Percentiles rank a stretch among this genome's conserved stretches.
Evolutionary conservation across 2,888 invertebrate genomes (phyloP).

Genomic region (Arrhopalites spinosus): DNA sequence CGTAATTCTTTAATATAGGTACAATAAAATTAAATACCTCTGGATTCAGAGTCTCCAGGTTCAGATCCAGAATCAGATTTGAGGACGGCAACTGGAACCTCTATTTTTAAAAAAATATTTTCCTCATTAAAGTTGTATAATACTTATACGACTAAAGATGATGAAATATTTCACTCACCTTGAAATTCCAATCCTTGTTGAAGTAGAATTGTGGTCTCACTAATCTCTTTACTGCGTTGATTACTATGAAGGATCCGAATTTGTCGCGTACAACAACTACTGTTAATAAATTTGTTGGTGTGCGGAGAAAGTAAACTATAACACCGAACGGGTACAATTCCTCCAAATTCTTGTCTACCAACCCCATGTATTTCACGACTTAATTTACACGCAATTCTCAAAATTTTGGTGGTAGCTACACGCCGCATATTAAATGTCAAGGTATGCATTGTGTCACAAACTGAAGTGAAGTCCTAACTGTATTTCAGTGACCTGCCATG

Average conservation of each 20-base stretch:
- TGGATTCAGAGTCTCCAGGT: background rate
- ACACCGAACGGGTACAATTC: too few relatives aligned
- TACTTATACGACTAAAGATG: background rate
- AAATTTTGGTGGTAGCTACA: too few relatives aligned
- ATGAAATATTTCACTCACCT: constrained; percentile 70
- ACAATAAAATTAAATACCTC: background rate
- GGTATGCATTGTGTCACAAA: too few relatives aligned
- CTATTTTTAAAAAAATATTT: background rate
- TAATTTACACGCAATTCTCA: too few relatives aligned
- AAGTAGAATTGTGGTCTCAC: constrained; percentile 65
- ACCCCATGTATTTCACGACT: too few relatives aligned
- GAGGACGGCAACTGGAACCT: background rate
- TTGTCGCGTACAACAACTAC: constrained; percentile 57
- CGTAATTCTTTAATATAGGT: background rate
- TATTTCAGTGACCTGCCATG: too few relatives aligned
- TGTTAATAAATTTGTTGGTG: too few relatives aligned
- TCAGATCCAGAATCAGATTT: constrained; percentile 7
- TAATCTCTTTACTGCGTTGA: constrained; percentile 56
- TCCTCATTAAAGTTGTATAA: background rate
- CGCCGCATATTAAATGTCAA: too few relatives aligned
- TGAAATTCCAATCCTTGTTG: constrained; percentile 72
- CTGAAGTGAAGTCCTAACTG: too few relatives aligned
- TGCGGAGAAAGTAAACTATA: too few relatives aligned
- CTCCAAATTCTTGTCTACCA: too few relatives aligned
- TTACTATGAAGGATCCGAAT: background rate